Evolutionary conservation across 2,888 invertebrate genomes (phyloP).

Genomic region (Mesorhabditis sp.): DNA sequence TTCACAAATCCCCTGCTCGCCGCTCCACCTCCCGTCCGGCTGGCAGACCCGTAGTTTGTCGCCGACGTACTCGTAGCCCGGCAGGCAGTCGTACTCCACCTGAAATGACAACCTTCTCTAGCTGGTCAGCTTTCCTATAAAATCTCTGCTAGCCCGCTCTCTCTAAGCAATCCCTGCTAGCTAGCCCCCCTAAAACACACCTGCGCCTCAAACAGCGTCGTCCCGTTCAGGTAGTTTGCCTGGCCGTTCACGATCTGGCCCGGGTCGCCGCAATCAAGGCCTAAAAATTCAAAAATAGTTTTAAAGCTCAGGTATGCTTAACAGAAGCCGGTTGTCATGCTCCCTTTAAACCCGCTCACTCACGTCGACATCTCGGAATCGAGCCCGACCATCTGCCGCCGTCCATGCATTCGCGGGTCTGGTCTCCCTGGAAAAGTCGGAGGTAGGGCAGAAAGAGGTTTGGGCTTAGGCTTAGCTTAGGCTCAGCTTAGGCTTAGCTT

Average conservation of each 20-base stretch:
- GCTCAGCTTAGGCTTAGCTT: too few species aligned
- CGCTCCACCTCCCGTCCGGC: slow-evolving; percentile 39
- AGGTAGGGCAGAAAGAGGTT: too few species aligned
- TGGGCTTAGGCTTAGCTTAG: too few species aligned
- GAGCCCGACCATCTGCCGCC: slow-evolving; percentile 43
- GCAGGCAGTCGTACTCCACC: slow-evolving; percentile 40
- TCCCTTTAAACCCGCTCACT: slow-evolving; percentile 11
- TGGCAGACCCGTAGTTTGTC: slow-evolving; percentile 30
- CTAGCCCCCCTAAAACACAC: not conserved
- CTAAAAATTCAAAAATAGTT: slow-evolving; percentile 14
- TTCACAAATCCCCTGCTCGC: slow-evolving; percentile 29
- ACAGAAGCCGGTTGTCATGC: not conserved
- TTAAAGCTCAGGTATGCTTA: too few species aligned
- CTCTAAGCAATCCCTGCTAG: too few species aligned
- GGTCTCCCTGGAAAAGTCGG: not conserved
- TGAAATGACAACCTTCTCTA: slow-evolving; percentile 10
- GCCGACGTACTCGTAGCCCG: slow-evolving; percentile 26
- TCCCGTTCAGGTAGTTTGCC: slow-evolving; percentile 20
- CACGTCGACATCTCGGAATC: slow-evolving; percentile 41
- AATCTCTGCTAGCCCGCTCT: not conserved
- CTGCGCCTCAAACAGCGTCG: slow-evolving; percentile 12
- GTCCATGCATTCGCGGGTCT: slow-evolving; percentile 27
- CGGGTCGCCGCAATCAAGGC: slow-evolving; percentile 20
- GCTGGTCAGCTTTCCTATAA: not conserved
- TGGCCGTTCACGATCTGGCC: slow-evolving; percentile 15